Evolutionary conservation across 2,113 vertebrate species (phyloP), one percentile per base, ranked within the genome.

Genomic region (Chamaetylas fuelleborni): DNA sequence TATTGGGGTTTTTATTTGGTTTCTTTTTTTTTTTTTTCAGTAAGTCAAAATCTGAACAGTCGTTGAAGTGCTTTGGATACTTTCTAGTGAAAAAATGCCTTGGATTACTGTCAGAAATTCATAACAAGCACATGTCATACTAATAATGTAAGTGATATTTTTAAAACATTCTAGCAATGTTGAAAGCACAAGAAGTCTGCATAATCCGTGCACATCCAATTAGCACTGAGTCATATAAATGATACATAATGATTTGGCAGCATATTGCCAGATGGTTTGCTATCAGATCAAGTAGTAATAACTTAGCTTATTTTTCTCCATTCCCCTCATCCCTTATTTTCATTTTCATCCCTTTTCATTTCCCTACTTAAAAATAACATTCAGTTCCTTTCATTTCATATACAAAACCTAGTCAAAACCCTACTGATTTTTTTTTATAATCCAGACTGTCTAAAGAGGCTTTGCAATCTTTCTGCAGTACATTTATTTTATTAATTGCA

Each of bases 141-240:
- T 95, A 93, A 94, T 92, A 94, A 22, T 78, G 51, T 84, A 90
- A 94, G 92, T 71, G 71, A 43, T 95, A 86, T 93, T 95, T 97
- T 96, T 94, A 90, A 90, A 96, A 90, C 82, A 94, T 64, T 93
- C 47, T 71, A 93, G 69, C 47, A 50, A 12, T 54, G 79, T 43
- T 92, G 91, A 84, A 92, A 86, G 88, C 85, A 78, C 72, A 86
- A 80, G 72, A 26, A 93, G 42, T 72, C 42, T 88, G 64, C 86
- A 83, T 93, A 92, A 96, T 90, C 72, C 0, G 0, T 77, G 86
- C 88, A 92, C 82, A 70, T 92, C 76, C 94, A 80, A 94, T 92
- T 95, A 95, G 64, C 86, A 92, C 67, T 88, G 94, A 94, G 80
- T 97, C 94, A 96, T 88, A 95, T 36, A 92, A 92, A 90, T 61